These are phyloP conservation scores for Limenitis arthemis DNA, from an alignment of 2,888 invertebrate species.

Conservation along the genomic window DNA sequence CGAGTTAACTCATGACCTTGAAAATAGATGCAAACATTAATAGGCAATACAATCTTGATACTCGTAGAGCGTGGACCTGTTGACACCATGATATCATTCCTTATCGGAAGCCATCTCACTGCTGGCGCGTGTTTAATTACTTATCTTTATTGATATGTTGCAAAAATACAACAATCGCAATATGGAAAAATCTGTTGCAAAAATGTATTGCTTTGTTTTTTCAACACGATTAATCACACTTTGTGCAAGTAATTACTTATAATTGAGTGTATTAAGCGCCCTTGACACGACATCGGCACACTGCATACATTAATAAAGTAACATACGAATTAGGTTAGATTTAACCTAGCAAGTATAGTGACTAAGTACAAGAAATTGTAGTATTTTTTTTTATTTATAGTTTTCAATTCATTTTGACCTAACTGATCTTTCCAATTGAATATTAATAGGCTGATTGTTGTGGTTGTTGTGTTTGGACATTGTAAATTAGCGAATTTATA, in stretches of 20 bases:
- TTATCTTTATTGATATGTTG: neutral
- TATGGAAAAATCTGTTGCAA: constrained; percentile 40
- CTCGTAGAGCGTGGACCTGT: constrained; percentile 11
- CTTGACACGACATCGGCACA: constrained; percentile 1
- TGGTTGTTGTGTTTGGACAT: no score
- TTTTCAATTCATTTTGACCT: neutral
- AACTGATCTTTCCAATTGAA: no score
- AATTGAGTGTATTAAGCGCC: neutral
- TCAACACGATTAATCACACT: no score
- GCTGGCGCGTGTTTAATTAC: constrained; percentile 2
- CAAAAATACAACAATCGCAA: no score
- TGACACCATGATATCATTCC: constrained; percentile 19
- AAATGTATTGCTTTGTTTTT: constrained; percentile 2
- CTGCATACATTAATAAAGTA: neutral
- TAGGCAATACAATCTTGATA: constrained; percentile 18
- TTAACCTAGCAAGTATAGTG: neutral
- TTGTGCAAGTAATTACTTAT: constrained; percentile 5
- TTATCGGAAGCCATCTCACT: constrained; percentile 9
- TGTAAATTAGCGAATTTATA: no score
- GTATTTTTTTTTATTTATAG: neutral
- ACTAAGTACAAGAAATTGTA: neutral
- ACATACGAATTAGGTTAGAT: neutral
- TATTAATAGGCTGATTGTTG: no score
- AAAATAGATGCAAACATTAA: constrained; percentile 14
- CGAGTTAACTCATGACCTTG: constrained; percentile 14